phyloP scores from a whole-genome alignment of 2,888 invertebrate species.

The Marasmarcha lunaedactyla region DNA sequence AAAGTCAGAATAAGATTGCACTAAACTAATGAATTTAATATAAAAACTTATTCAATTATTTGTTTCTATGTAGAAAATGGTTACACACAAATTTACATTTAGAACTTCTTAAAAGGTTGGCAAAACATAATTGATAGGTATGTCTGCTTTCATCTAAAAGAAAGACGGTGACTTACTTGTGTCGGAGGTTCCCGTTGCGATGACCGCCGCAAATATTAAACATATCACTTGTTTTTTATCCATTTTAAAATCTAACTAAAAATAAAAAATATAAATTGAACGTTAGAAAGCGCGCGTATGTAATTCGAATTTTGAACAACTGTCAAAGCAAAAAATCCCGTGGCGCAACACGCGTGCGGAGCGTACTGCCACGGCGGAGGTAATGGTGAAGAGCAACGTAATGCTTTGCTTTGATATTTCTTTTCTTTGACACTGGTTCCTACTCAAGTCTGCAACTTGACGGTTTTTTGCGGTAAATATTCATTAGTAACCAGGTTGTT shows the following conservation, averaged over 20 bases:
- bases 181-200: slow-evolving; percentile 40
- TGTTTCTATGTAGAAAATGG: too few species aligned
- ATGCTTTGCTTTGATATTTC: slow-evolving; percentile 23
- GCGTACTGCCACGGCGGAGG: slow-evolving; percentile 34
- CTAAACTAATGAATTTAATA: too few species aligned
- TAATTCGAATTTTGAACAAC: slow-evolving; percentile 1
- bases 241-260: too few species aligned
- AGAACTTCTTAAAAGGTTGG: too few species aligned
- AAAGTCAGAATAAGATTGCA: too few species aligned
- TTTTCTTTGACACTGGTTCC: slow-evolving; percentile 34
- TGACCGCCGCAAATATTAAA: slow-evolving; percentile 34
- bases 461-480: slow-evolving; percentile 4
- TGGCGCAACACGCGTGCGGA: slow-evolving; percentile 29
- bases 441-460: slow-evolving; percentile 10
- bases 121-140: slow-evolving; percentile 6
- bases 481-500: too few species aligned
- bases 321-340: slow-evolving; percentile 10
- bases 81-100: too few species aligned
- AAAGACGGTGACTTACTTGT: slow-evolving; percentile 44
- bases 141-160: slow-evolving; percentile 44
- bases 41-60: too few species aligned
- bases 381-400: slow-evolving; percentile 33
- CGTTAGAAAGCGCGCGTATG: slow-evolving; percentile 8
- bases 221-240: slow-evolving; percentile 35
- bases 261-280: too few species aligned